Base-by-base conservation (phyloP, 2,888 invertebrate genomes). In the Galerucella calmariensis region DNA sequence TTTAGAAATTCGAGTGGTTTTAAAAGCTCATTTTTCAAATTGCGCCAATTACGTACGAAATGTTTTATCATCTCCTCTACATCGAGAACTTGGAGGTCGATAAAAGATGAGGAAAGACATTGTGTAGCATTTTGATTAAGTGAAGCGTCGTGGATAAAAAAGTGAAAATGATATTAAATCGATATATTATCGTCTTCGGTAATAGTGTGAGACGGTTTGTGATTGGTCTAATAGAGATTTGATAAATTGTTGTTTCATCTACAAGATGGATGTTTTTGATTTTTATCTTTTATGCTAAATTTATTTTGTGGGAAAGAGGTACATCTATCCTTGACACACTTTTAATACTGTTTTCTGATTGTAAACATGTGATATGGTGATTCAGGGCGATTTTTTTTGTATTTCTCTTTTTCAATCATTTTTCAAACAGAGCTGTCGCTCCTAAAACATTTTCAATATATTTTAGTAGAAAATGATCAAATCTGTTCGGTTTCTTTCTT, bases 91-190 rank as follows among this genome's bases (percentile, higher is more conserved):
- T 14, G 24, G 6, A 35, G 61, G 27, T 61, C 27, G 61, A 61
- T 61, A 61, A 61, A n/a, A 14, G 48, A 61, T 61, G 35, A 63
- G 63, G 16, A 63, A 63, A 44, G n/a, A 44, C 41, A 44, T 41
- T 63, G 41, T 63, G 44, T 41, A 63, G n/a, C 35, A 11, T 41
- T 63, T 63, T 63, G 63, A 63, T 63, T 44, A 63, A 63, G 63
- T 41, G 63, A 61, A n/a, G 44, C 63, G 44, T 63, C 63, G 41
- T 63, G 44, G 41, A 63, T 63, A n/a, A 63, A 41, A 44, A 63
- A 63, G 63, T 63, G 44, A 63, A 62, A 62, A 62, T 62, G 12
- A 62, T 62, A 62, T 11, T 62, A 24, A 35, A 62, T 62, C 62
- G 62, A 41, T 41, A 62, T 62, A 62, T 20, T 20, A 20, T 11